phyloP scores from a whole-genome alignment of 2,888 invertebrate genomes.

The Lepidochitona cinerea region DNA sequence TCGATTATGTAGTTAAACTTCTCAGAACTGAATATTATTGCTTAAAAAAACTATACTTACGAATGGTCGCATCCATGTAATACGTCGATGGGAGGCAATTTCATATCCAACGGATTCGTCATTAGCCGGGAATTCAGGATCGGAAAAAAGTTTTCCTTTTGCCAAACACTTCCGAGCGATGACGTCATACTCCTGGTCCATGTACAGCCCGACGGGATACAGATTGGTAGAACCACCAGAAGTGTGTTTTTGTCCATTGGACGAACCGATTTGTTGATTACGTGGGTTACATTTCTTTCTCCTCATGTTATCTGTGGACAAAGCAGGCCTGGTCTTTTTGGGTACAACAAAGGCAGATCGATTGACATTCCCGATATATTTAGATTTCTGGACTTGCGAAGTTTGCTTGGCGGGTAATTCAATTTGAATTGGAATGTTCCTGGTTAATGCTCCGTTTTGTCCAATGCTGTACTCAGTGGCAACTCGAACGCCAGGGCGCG shows the following conservation, averaged over 20 bases:
- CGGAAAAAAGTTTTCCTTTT: neutral
- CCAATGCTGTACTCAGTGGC: no score
- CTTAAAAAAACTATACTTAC: neutral
- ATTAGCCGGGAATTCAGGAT: neutral
- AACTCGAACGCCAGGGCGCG: neutral
- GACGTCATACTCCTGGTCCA: neutral
- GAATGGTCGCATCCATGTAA: neutral
- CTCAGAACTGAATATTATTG: no score
- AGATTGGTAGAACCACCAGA: neutral
- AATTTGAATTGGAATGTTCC: neutral
- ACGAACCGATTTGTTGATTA: no score
- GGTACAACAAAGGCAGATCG: no score
- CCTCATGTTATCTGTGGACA: neutral
- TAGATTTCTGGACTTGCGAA: no score
- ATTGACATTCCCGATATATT: no score
- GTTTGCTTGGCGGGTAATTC: neutral
- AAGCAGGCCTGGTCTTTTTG: neutral
- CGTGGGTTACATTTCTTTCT: neutral
- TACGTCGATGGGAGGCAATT: neutral
- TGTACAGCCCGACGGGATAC: neutral
- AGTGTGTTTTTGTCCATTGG: neutral
- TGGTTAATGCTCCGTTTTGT: neutral
- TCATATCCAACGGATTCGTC: neutral
- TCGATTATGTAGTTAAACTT: no score
- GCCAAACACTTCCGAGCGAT: neutral